Percentiles rank a stretch among this genome's conserved stretches.
Conservation (phyloP, 2,888 invertebrate genomes). For the Sthenelais limicola region DNA sequence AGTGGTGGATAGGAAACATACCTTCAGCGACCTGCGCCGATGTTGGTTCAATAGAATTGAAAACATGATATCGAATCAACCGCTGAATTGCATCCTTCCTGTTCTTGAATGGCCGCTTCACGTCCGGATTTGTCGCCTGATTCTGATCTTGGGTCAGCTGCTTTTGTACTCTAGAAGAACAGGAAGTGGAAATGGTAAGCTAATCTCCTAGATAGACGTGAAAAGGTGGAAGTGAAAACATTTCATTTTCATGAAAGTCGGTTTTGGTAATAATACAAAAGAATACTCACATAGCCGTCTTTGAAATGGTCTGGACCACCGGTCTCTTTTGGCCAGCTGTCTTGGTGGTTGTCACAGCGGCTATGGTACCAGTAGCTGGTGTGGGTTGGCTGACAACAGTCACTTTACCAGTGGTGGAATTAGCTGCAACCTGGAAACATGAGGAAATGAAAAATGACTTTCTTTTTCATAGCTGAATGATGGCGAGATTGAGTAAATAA, state of each 20-base stretch:
- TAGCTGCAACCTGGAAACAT: too few relatives aligned
- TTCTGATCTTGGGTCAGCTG: constrained; percentile 84
- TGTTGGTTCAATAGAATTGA: constrained; percentile 78
- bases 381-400: neutral
- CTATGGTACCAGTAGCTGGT: neutral
- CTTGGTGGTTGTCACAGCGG: neutral
- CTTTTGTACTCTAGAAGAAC: constrained; percentile 79
- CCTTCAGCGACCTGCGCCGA: constrained; percentile 76
- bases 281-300: constrained; percentile 3
- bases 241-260: neutral
- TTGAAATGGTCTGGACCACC: neutral
- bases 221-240: neutral
- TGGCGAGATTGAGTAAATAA: too few relatives aligned
- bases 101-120: constrained; percentile 78
- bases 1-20: constrained; percentile 74
- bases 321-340: constrained; percentile 1
- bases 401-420: neutral
- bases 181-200: neutral
- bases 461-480: too few relatives aligned
- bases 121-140: constrained; percentile 82
- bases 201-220: neutral
- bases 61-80: constrained; percentile 84
- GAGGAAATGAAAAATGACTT: too few relatives aligned
- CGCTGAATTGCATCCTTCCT: constrained; percentile 82
- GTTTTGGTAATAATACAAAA: neutral